Conservation (phyloP, 2,888 invertebrate species). For the Synergus umbraculus region DNA sequence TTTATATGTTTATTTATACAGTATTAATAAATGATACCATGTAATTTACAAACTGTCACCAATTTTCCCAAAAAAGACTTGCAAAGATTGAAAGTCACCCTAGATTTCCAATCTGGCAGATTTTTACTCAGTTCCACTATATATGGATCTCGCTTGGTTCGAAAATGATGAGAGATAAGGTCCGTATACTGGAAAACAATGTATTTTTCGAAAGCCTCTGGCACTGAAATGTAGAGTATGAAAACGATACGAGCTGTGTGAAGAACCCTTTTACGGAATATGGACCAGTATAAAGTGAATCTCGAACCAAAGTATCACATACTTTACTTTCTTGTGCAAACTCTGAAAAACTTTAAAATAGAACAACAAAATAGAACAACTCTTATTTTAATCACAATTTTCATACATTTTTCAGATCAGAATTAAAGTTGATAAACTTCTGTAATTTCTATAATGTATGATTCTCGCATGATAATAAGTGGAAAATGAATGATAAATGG, state of each 20-base stretch:
- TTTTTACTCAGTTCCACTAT: background rate
- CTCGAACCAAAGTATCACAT: background rate
- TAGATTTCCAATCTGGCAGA: constrained; percentile 11
- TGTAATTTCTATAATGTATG: background rate
- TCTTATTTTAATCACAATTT: too few species aligned
- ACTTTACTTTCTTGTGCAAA: background rate
- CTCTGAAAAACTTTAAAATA: background rate
- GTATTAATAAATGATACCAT: too few species aligned
- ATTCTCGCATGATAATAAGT: background rate
- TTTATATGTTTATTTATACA: too few species aligned
- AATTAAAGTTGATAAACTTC: background rate
- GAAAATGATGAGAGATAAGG: constrained; percentile 30
- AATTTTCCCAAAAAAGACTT: background rate
- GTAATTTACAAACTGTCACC: too few species aligned
- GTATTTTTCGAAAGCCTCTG: constrained; percentile 27
- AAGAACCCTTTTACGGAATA: constrained; percentile 24
- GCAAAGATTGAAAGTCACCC: constrained; percentile 3
- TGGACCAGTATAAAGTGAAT: constrained; percentile 23
- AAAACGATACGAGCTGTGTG: constrained; percentile 24
- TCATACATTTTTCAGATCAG: too few species aligned
- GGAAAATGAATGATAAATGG: constrained; percentile 23
- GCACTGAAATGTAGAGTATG: constrained; percentile 17
- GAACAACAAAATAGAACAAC: background rate
- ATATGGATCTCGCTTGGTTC: constrained; percentile 1
- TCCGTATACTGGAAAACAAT: constrained; percentile 28